Evolutionary conservation across 2,888 invertebrate species (phyloP).

Genomic region (Ametastegia equiseti): DNA sequence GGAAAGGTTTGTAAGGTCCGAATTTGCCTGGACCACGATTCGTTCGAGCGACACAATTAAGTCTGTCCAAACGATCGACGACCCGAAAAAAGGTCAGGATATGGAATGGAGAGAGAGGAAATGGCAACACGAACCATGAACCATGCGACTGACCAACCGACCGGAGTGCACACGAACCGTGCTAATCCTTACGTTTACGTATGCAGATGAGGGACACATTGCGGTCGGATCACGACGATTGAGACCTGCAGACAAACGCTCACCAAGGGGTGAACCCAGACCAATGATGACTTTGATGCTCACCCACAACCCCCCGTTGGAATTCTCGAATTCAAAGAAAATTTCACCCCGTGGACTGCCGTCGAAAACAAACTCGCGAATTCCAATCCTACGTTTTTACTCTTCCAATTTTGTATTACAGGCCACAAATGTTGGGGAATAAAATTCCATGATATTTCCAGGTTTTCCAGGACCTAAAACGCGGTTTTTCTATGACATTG

Average conservation of each 20-base stretch:
- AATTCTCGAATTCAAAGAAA: conserved; percentile 64
- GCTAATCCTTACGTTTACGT: conserved; percentile 69
- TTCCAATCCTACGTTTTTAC: neutral
- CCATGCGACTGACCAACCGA: neutral
- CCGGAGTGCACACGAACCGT: conserved; percentile 55
- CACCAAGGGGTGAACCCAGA: conserved; percentile 12
- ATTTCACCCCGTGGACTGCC: conserved; percentile 54
- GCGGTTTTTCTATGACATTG: too few species aligned
- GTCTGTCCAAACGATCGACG: neutral
- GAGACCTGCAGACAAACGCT: neutral
- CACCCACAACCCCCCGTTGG: conserved; percentile 32
- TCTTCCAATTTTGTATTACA: neutral
- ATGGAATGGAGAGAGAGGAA: too few species aligned
- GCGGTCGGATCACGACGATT: conserved; percentile 12
- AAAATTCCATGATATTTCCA: too few species aligned
- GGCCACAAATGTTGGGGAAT: too few species aligned
- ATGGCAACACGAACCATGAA: neutral
- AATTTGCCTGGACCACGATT: neutral
- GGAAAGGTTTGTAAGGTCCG: neutral
- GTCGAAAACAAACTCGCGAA: neutral
- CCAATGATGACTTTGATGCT: conserved; percentile 41
- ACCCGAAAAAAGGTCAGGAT: conserved; percentile 11
- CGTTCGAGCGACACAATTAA: neutral
- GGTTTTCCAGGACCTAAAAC: too few species aligned
- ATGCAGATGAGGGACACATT: conserved; percentile 67